These are phyloP conservation scores for Cercocebus atys DNA, from an alignment of 2,113 vertebrate genomes.

Conservation along the genomic window DNA sequence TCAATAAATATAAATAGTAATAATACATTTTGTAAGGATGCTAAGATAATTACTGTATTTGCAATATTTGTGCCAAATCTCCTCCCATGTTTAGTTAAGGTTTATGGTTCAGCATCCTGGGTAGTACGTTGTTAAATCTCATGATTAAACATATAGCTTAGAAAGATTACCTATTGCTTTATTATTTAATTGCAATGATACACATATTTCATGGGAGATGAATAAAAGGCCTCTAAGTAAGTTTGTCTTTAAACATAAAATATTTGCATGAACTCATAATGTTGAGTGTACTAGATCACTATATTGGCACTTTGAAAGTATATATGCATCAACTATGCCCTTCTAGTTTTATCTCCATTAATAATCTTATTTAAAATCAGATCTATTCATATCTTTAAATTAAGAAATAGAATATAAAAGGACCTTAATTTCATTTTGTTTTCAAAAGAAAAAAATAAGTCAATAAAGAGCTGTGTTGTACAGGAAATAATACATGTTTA, in stretches of 20 bases:
- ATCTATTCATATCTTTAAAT: slow-evolving; percentile 44
- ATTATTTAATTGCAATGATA: slow-evolving; percentile 21
- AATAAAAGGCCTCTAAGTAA: background rate
- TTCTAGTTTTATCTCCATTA: background rate
- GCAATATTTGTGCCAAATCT: slow-evolving; percentile 13
- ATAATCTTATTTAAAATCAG: slow-evolving; percentile 36
- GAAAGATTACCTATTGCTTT: background rate
- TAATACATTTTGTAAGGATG: slow-evolving; percentile 2
- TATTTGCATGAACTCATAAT: background rate
- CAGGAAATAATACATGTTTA: slow-evolving; percentile 42
- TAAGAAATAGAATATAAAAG: background rate
- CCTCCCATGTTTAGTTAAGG: slow-evolving; percentile 21
- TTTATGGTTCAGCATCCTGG: slow-evolving; percentile 17
- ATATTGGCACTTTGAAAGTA: background rate
- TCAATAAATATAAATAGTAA: background rate
- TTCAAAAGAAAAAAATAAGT: background rate
- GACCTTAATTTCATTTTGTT: slow-evolving; percentile 14
- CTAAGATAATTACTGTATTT: slow-evolving; percentile 17
- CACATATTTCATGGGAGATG: background rate
- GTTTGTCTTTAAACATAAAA: slow-evolving; percentile 27
- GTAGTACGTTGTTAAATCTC: slow-evolving; percentile 30
- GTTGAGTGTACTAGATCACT: background rate
- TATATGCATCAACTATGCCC: background rate
- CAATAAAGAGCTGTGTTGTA: slow-evolving; percentile 36
- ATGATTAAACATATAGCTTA: background rate